A percentile compares a stretch with the other conserved stretches of the same genome.
Evolutionary conservation across 2,797 vertebrate genomes (phyloP).

Genomic region (Sandelia bainsii): DNA sequence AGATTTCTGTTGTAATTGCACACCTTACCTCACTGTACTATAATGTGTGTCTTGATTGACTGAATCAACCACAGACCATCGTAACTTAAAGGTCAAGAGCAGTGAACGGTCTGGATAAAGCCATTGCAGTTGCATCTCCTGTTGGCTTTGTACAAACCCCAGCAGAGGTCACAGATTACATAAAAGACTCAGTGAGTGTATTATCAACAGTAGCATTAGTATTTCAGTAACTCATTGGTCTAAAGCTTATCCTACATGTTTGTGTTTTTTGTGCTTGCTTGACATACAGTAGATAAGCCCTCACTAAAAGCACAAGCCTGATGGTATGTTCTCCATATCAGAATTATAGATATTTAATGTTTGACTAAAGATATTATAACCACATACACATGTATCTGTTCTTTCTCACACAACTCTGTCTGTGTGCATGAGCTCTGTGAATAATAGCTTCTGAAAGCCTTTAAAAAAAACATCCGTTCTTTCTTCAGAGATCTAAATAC

Average conservation of each 20-base stretch:
- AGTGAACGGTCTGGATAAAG: background rate
- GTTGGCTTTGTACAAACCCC: constrained; percentile 11
- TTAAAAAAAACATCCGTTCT: constrained; percentile 68
- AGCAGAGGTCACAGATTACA: constrained; percentile 45
- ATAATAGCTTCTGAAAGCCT: constrained; percentile 76
- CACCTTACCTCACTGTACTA: constrained; percentile 15
- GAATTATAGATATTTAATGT: constrained; percentile 31
- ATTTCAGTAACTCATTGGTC: background rate
- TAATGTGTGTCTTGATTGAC: constrained; percentile 24
- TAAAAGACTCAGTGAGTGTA: constrained; percentile 1
- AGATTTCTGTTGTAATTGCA: too few relatives aligned
- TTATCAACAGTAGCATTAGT: constrained; percentile 28
- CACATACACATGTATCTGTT: constrained; percentile 1
- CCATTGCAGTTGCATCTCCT: constrained; percentile 9
- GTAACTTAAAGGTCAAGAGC: constrained; percentile 7
- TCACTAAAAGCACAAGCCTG: constrained; percentile 21
- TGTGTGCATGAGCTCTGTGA: constrained; percentile 49
- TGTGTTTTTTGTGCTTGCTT: constrained; percentile 6
- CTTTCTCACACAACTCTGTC: constrained; percentile 26
- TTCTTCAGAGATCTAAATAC: constrained; percentile 85
- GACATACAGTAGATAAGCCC: constrained; percentile 21
- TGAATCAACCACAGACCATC: constrained; percentile 10
- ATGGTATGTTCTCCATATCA: constrained; percentile 23
- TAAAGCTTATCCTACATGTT: background rate
- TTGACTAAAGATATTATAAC: constrained; percentile 42